Evolutionary conservation across 1,140 invertebrate genomes (phyloP).

Genomic region (Polypedilum vanderplanki): DNA sequence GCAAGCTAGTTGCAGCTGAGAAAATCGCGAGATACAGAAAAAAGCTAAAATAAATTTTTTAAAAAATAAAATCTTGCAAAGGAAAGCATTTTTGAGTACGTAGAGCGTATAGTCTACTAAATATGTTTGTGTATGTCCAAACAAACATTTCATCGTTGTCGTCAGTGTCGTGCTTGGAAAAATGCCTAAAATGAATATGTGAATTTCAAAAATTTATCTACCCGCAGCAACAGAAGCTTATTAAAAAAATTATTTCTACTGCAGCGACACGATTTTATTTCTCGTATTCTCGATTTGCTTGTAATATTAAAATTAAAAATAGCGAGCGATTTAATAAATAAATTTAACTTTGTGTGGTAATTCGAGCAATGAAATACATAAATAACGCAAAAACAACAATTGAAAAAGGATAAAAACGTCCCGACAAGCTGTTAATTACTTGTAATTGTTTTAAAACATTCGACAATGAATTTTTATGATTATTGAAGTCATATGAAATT

Average conservation of each 20-base stretch:
- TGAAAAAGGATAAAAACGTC: background rate
- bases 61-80: conserved; percentile 22
- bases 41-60: background rate
- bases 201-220: background rate
- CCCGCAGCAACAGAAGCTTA: conserved; percentile 8
- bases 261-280: background rate
- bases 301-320: conserved; percentile 7
- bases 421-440: conserved; percentile 11
- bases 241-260: conserved; percentile 20
- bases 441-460: conserved; percentile 14
- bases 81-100: background rate
- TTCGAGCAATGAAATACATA: no score
- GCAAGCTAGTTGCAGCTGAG: background rate
- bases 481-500: background rate
- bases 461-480: background rate
- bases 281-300: background rate
- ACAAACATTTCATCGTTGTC: background rate
- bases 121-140: background rate
- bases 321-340: background rate
- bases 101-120: background rate
- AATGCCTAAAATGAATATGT: background rate
- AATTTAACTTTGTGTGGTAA: no score
- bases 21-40: background rate
- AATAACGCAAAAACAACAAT: background rate
- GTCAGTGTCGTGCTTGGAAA: background rate